phyloP scores from a whole-genome alignment of 2,797 vertebrate genomes.

The Eulemur rubriventer region DNA sequence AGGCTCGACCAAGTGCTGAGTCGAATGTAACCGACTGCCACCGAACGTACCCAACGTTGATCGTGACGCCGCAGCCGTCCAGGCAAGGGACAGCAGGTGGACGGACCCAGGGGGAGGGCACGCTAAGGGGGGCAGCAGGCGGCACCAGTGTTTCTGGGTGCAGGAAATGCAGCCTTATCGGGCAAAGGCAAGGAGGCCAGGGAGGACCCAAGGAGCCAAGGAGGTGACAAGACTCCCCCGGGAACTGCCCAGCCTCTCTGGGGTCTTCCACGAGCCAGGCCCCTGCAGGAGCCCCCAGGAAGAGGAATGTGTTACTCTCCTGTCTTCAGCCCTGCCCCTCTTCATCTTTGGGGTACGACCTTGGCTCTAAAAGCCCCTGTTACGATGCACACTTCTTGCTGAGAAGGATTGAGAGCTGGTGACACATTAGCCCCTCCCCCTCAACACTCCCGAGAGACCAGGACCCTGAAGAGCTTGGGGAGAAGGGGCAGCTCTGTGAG shows the following conservation, averaged over 20 bases:
- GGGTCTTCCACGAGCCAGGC: neutral
- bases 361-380: neutral
- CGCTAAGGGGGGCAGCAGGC: neutral
- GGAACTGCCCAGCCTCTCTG: neutral
- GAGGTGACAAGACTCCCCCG: neutral
- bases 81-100: neutral
- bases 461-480: neutral
- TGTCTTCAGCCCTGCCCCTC: neutral
- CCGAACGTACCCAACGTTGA: accelerated
- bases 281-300: neutral
- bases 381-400: neutral
- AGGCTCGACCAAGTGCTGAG: neutral
- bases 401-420: neutral
- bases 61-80: too few relatives aligned
- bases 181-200: neutral
- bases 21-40: neutral
- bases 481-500: neutral
- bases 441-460: neutral
- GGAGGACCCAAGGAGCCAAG: neutral
- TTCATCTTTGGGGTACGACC: neutral
- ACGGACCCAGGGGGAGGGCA: too few relatives aligned
- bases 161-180: accelerated
- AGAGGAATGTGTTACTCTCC: neutral
- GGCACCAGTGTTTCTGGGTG: too few relatives aligned
- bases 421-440: neutral